These are phyloP conservation scores for Elgaria multicarinata DNA, from an alignment of 2,113 vertebrate species.

Conservation along the genomic window DNA sequence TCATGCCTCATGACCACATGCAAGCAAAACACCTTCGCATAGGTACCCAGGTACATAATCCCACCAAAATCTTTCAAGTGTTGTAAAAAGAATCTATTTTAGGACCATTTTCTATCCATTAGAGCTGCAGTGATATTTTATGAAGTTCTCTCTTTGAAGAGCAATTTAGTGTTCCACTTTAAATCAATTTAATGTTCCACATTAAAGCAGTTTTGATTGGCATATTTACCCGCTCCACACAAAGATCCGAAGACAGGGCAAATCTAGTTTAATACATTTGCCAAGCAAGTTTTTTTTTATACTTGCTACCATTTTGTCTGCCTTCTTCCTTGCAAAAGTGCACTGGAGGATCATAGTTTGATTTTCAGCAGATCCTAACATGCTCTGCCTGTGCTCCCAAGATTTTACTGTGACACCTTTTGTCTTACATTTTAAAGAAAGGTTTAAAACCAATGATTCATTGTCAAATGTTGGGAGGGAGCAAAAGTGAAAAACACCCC, in stretches of 20 bases:
- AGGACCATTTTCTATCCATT: not conserved
- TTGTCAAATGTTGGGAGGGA: not conserved
- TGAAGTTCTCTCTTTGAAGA: not conserved
- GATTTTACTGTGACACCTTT: not conserved
- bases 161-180: not conserved
- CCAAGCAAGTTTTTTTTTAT: not conserved
- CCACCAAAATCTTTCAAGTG: not conserved
- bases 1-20: not conserved
- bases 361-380: not conserved
- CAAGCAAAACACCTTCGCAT: not conserved
- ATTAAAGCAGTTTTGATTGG: not conserved
- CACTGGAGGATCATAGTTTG: not conserved
- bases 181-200: not conserved
- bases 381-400: not conserved
- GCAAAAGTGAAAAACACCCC: not conserved
- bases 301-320: not conserved
- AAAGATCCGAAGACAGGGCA: not conserved
- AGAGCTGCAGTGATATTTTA: not conserved
- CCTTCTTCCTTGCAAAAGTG: not conserved
- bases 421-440: not conserved
- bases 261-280: not conserved
- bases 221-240: not conserved
- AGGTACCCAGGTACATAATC: not conserved
- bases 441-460: not conserved
- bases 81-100: not conserved